These are phyloP conservation scores for Eupithecia abbreviata DNA, from an alignment of 2,888 invertebrate genomes.

Conservation along the genomic window DNA sequence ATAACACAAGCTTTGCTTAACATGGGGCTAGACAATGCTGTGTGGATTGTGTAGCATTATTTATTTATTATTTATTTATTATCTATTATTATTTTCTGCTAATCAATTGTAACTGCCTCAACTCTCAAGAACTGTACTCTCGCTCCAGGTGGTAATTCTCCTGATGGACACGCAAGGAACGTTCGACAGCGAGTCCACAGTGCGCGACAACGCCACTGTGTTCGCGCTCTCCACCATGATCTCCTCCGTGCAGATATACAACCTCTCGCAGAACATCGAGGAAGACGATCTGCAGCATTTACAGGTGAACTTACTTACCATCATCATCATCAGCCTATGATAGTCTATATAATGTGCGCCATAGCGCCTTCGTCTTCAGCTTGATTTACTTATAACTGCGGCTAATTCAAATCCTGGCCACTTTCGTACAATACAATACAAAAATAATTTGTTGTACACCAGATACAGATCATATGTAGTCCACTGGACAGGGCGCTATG, in stretches of 20 bases:
- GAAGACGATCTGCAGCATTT: conserved; percentile 99
- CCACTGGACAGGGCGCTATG: too few species aligned
- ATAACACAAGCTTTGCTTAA: too few species aligned
- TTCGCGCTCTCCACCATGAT: conserved; percentile 99
- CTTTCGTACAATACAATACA: too few species aligned
- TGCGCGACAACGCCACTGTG: conserved; percentile 98
- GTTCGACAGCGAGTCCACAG: conserved; percentile 98
- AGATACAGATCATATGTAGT: too few species aligned
- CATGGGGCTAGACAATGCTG: too few species aligned
- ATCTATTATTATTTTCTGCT: neutral
- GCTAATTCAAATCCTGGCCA: neutral
- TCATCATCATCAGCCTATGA: too few species aligned
- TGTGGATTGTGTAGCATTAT: too few species aligned
- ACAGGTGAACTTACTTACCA: conserved; percentile 78
- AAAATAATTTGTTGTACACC: too few species aligned
- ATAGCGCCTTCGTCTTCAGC: too few species aligned
- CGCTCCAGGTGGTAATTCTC: conserved; percentile 89
- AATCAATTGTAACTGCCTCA: neutral
- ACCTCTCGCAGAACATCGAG: conserved; percentile 97
- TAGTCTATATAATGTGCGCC: too few species aligned
- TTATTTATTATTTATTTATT: too few species aligned
- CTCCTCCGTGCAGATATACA: conserved; percentile 98
- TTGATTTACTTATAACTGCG: neutral
- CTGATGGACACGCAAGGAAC: conserved; percentile 98
- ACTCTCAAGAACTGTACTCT: neutral